Evolutionary conservation across 2,113 vertebrate species (phyloP).

Genomic region (Sminthopsis crassicaudata): DNA sequence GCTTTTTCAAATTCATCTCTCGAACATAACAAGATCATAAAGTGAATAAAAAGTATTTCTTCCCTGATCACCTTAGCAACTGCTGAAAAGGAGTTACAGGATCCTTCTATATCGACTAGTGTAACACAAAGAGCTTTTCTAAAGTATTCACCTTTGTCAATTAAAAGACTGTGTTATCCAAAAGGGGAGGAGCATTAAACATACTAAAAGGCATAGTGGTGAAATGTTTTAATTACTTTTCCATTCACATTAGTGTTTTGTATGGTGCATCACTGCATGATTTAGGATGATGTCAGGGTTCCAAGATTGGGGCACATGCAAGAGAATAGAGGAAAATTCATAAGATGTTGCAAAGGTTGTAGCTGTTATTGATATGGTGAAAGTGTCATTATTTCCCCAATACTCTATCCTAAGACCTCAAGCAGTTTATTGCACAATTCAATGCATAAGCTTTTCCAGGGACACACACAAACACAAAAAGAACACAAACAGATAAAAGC

Average conservation of each 20-base stretch:
- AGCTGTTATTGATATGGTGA: neutral
- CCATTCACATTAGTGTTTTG: neutral
- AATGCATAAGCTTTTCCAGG: neutral
- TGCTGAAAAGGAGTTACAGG: constrained; percentile 16
- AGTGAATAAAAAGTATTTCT: constrained; percentile 32
- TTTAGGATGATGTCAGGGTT: neutral
- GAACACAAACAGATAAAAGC: neutral
- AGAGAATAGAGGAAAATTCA: neutral
- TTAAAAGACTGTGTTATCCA: neutral
- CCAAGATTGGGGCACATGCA: neutral
- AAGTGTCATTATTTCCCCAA: neutral
- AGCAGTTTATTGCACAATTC: neutral
- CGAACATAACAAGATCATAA: constrained; percentile 38
- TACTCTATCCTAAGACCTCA: neutral
- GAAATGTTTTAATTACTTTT: neutral
- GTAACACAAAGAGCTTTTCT: neutral
- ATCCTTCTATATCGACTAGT: neutral
- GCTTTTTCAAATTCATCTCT: neutral
- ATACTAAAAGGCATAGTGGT: neutral
- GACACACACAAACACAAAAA: neutral
- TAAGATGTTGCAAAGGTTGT: neutral
- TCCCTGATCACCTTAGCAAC: constrained; percentile 10
- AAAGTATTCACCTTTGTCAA: neutral
- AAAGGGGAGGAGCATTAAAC: neutral
- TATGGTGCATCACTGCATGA: neutral